Percentiles rank a stretch among this genome's conserved stretches.
Evolutionary conservation across 2,888 invertebrate genomes (phyloP).

Genomic region (Molanna angustata): DNA sequence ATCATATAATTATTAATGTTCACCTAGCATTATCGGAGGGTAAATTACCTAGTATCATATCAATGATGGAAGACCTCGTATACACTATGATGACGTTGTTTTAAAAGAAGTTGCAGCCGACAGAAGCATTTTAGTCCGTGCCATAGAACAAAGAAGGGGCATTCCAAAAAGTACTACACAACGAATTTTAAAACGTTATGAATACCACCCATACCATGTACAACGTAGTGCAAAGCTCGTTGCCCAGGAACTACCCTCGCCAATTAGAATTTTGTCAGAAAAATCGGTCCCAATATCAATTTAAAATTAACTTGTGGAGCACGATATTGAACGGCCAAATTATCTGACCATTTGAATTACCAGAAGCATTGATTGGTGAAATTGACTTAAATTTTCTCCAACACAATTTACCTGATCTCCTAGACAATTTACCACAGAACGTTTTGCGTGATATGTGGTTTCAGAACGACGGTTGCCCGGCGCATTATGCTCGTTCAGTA

Average conservation of each 20-base stretch:
- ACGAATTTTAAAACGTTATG: slow-evolving; percentile 4
- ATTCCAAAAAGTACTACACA: slow-evolving; percentile 6
- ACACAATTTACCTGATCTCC: not conserved
- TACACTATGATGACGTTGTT: not conserved
- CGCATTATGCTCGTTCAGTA: not conserved
- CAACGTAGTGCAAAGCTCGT: slow-evolving; percentile 3
- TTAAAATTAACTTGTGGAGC: slow-evolving; percentile 5
- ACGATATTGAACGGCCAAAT: not conserved
- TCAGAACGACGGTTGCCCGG: slow-evolving; percentile 13
- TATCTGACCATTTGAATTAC: not conserved
- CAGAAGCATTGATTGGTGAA: not conserved
- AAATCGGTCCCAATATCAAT: slow-evolving; percentile 2
- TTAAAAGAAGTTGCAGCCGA: not conserved
- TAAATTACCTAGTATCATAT: not conserved
- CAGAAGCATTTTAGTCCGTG: not conserved
- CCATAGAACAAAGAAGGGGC: not conserved
- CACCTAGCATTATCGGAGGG: not conserved
- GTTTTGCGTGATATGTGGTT: slow-evolving; percentile 7
- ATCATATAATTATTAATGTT: not conserved
- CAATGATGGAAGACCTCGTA: not conserved
- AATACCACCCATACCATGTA: slow-evolving; percentile 6
- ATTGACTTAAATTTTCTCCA: not conserved
- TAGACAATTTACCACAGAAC: not conserved
- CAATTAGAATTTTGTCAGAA: not conserved
- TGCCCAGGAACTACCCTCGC: not conserved